Percentiles rank a stretch among this genome's conserved stretches.
Evolutionary conservation across 2,797 vertebrate species (phyloP).

Genomic region (Amblyraja radiata): DNA sequence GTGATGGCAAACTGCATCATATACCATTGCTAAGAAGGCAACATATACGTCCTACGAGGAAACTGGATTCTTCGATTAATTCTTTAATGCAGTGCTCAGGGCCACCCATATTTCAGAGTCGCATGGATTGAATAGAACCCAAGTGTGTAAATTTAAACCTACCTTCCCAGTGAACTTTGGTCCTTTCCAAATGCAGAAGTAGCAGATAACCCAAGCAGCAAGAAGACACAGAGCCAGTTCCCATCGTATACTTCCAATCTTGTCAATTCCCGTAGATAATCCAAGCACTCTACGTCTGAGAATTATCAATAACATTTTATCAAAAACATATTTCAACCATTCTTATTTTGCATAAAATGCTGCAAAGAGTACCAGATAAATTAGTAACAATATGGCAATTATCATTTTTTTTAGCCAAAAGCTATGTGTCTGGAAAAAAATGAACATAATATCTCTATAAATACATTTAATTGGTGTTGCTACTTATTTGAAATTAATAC

Average conservation of each 20-base stretch:
- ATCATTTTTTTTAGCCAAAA: background rate
- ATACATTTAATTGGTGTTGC: background rate
- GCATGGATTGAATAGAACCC: background rate
- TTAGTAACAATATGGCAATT: background rate
- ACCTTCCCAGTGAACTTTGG: slow-evolving; percentile 99
- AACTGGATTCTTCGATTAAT: background rate
- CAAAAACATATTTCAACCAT: background rate
- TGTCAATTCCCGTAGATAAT: slow-evolving; percentile 90
- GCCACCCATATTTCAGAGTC: background rate
- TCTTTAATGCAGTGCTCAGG: background rate
- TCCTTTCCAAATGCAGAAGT: slow-evolving; percentile 99
- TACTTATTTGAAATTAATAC: background rate
- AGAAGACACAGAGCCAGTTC: slow-evolving; percentile 90
- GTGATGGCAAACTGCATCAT: background rate
- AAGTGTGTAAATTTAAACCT: slow-evolving; percentile 42
- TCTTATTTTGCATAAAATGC: background rate
- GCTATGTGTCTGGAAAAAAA: background rate
- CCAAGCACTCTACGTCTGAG: slow-evolving; percentile 82
- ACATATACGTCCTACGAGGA: background rate
- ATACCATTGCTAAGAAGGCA: background rate
- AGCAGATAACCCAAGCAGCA: slow-evolving; percentile 95
- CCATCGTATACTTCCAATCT: slow-evolving; percentile 88
- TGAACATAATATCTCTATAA: background rate
- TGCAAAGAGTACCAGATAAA: background rate
- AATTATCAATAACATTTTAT: background rate